Evolutionary conservation across 1,140 invertebrate species (phyloP).

Genomic region (Listronotus oregonensis): DNA sequence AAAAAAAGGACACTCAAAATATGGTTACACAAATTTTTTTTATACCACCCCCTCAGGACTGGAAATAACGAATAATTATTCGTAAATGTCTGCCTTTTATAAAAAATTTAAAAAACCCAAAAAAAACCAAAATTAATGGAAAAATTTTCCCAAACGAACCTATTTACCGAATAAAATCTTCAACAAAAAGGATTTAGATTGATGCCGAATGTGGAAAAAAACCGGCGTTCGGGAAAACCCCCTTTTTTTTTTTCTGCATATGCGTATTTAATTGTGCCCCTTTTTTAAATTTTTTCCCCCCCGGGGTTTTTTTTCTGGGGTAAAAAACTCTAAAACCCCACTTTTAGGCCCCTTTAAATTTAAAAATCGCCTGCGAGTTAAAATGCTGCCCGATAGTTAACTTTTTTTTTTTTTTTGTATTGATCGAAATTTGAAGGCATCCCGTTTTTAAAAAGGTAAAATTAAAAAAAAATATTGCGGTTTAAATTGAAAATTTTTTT

Average conservation of each 20-base stretch:
- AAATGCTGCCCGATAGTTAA: conserved; percentile 25
- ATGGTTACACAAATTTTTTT: too few species aligned
- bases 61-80: too few species aligned
- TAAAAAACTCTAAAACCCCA: conserved; percentile 35
- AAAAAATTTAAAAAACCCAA: not conserved
- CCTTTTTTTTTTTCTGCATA: conserved; percentile 47
- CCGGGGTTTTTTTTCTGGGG: conserved; percentile 43
- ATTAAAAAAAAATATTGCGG: conserved; percentile 30
- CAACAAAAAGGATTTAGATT: conserved; percentile 14
- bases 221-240: conserved; percentile 5
- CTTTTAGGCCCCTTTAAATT: conserved; percentile 36
- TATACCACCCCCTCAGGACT: too few species aligned
- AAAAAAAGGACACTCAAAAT: too few species aligned
- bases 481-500: conserved; percentile 17
- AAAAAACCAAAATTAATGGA: conserved; percentile 1
- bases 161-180: conserved; percentile 14
- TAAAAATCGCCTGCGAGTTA: conserved; percentile 34
- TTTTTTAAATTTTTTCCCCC: conserved; percentile 26
- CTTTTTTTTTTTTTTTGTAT: conserved; percentile 40
- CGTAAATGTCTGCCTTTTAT: not conserved
- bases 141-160: conserved; percentile 3
- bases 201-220: conserved; percentile 13
- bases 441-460: conserved; percentile 22
- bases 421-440: conserved; percentile 30
- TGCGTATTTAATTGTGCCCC: conserved; percentile 48